These are phyloP conservation scores for Proterorhinus semilunaris DNA, from an alignment of 2,113 vertebrate genomes.

Conservation along the genomic window DNA sequence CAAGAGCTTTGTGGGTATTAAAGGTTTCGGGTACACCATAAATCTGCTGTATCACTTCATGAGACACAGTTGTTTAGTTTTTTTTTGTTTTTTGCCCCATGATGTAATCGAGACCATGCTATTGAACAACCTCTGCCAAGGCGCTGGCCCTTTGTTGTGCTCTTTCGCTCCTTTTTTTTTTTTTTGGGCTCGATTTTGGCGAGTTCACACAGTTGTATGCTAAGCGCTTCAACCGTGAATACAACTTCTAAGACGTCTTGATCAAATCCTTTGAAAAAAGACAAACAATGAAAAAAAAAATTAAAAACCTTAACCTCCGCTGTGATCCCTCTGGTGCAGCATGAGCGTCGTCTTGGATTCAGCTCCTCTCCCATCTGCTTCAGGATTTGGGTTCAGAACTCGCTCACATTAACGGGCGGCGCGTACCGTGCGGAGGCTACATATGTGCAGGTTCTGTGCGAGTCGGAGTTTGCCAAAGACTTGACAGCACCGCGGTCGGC, in stretches of 20 bases:
- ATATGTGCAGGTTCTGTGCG: slow-evolving; percentile 13
- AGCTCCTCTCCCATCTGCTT: slow-evolving; percentile 71
- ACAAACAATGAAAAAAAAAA: too few relatives aligned
- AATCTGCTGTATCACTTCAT: slow-evolving; percentile 1
- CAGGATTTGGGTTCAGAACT: slow-evolving; percentile 57
- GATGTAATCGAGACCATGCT: not conserved
- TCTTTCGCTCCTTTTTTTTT: too few relatives aligned
- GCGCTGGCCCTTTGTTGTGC: not conserved
- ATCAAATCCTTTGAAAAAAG: too few relatives aligned
- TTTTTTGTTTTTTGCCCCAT: not conserved
- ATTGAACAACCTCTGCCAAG: not conserved
- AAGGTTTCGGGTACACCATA: slow-evolving; percentile 1
- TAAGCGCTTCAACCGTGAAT: too few relatives aligned
- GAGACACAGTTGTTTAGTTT: not conserved
- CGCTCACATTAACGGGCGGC: not conserved
- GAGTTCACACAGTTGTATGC: too few relatives aligned
- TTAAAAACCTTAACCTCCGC: slow-evolving; percentile 12
- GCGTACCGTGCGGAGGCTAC: not conserved
- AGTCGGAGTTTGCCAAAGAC: slow-evolving; percentile 27
- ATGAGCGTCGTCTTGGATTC: slow-evolving; percentile 63
- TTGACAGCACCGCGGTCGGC: not conserved
- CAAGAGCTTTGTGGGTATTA: not conserved
- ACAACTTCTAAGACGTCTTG: too few relatives aligned
- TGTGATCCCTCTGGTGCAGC: slow-evolving; percentile 24
- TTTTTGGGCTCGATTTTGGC: too few relatives aligned